Base-by-base conservation (phyloP, 1,140 invertebrate genomes). In the Odontomachus brunneus region DNA sequence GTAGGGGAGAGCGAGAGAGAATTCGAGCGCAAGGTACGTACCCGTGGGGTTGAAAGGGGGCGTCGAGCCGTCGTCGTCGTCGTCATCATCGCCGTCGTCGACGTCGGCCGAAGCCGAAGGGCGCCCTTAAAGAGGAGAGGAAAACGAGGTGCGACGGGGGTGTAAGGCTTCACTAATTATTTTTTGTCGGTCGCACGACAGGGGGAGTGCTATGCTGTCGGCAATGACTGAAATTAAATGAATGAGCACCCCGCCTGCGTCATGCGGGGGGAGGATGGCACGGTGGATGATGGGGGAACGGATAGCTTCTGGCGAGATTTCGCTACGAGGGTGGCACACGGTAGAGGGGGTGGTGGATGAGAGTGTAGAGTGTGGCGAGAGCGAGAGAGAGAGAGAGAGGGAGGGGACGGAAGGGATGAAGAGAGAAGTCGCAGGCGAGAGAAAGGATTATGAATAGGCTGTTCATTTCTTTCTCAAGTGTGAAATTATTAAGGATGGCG, bases 151-250 rank as follows among this genome's bases (percentile, higher is more conserved):
- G 71, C 51, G 65, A 67, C 74, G 82, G 78, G 92, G 91, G 91
- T 89, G 89, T 93, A 93, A 92, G 93, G 92, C 92, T 94, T 93
- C 92, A 92, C 93, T 93, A 93, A 93, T 94, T 93, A 93, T 93
- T 94, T 93, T 93, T 93, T 92, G 92, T 93, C 90, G 91, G 90
- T 86, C 91, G 90, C 91, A 90, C 91, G 91, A 93, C 91, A 90
- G 93, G 92, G 92, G 92, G 92, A n/a, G 92, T 91, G 92, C 90
- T 89, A 88, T n/a, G n/a, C 88, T 88, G 87, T 85, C 89, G 86
- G 85, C 91, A 90, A 90, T 91, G 91, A 92, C 91, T 93, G 86
- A 92, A 92, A 93, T 93, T 93, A 91, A 93, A 93, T 92, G 92
- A 93, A 92, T 91, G 90, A 92, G 89, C 88, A 88, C 88, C 87